Evolutionary conservation across 2,113 vertebrate species (phyloP).

Genomic region (Tursiops truncatus): DNA sequence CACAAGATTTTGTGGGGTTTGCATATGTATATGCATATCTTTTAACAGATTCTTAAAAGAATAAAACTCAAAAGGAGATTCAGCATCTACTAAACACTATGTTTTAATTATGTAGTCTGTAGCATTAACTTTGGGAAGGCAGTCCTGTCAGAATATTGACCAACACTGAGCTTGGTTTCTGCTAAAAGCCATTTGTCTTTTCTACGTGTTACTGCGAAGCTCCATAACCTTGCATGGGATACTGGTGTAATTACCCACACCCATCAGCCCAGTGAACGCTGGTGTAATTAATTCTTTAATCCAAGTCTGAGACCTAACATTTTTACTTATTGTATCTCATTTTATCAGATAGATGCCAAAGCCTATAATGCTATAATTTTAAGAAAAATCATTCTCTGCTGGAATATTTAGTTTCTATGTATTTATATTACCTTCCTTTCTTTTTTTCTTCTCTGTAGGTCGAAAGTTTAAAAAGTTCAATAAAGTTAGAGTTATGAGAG

Average conservation of each 20-base stretch:
- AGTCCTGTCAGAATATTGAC: background rate
- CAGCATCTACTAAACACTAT: background rate
- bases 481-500: slow-evolving; percentile 90
- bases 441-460: slow-evolving; percentile 83
- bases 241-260: background rate
- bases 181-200: background rate
- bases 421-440: background rate
- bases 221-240: background rate
- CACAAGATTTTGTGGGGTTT: background rate
- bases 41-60: background rate
- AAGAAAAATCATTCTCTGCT: background rate
- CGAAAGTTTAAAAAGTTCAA: slow-evolving; percentile 96
- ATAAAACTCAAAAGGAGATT: background rate
- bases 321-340: background rate
- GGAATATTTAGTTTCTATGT: background rate
- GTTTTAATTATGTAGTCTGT: background rate
- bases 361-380: background rate
- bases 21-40: background rate
- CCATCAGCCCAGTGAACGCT: background rate
- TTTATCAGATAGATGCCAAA: background rate
- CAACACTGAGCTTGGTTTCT: background rate
- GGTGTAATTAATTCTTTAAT: background rate
- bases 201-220: background rate
- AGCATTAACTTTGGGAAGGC: background rate
- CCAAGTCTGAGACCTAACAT: background rate